Evolutionary conservation across 2,888 invertebrate species (phyloP).

Genomic region (Papilio elwesi): DNA sequence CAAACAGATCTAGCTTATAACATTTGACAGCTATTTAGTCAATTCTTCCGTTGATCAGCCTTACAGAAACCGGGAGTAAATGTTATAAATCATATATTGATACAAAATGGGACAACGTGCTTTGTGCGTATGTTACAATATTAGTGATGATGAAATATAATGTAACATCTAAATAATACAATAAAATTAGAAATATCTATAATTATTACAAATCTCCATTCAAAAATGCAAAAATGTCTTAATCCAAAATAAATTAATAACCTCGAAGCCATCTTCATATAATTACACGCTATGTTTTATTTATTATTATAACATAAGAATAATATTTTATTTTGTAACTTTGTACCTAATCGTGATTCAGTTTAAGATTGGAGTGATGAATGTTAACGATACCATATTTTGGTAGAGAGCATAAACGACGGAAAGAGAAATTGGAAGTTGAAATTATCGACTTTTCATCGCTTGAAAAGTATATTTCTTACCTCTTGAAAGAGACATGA

Average conservation of each 20-base stretch:
- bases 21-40: too few species aligned
- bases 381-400: conserved; percentile 53
- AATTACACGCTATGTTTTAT: conserved; percentile 58
- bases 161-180: conserved; percentile 62
- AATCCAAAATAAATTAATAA: conserved; percentile 75
- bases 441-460: conserved; percentile 73
- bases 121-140: conserved; percentile 53
- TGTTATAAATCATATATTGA: conserved; percentile 36
- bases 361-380: conserved; percentile 63
- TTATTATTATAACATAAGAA: conserved; percentile 73
- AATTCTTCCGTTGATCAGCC: too few species aligned
- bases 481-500: conserved; percentile 62
- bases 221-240: conserved; percentile 74
- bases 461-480: conserved; percentile 70
- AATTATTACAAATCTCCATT: conserved; percentile 68
- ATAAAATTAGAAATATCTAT: conserved; percentile 60
- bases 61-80: too few species aligned
- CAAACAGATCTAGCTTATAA: neutral
- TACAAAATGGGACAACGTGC: conserved; percentile 44
- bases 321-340: conserved; percentile 78
- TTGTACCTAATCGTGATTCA: conserved; percentile 78
- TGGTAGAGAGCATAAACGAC: conserved; percentile 62
- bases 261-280: conserved; percentile 49
- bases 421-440: conserved; percentile 51
- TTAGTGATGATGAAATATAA: conserved; percentile 50